Base-by-base conservation (phyloP, 2,888 invertebrate genomes). In the Mesoligia furuncula region DNA sequence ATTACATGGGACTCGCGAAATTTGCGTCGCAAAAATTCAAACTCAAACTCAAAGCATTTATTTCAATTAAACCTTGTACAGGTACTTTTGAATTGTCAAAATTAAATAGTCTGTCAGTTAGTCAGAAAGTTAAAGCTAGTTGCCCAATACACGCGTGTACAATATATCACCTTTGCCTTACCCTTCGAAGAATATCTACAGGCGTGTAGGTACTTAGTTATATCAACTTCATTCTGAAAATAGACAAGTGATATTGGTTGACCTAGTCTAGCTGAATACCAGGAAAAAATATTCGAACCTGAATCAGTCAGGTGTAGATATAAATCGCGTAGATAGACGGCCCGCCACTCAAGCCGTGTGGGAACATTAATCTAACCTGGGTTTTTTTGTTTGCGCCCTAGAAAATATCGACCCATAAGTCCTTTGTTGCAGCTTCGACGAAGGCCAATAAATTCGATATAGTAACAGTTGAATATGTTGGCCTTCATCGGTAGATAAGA, bases 321-420 rank as follows among this genome's bases (percentile, higher is more conserved):
- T 39, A 69, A 77, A 45, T 36, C 24, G 9, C 24, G 36, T 36
- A 64, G 24, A 67, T 11, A 39, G 80, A 15, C 51, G 20, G 45
- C 17, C 68, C 68, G 83, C 72, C 78, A 82, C 57, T 73, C 74
- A 51, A 13, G 24, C 78, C n/a, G 68, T 42, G 80, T 20, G 68
- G 27, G 31, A 74, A 78, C 71, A 83, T 81, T 81, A 85, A 85
- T 83, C 85, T 85, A 75, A 65, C 65, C 67, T 51, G 65, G 20
- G 20, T 15, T 36, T 80, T 81, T 85, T 85, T 75, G 76, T 85
- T 81, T 57, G 82, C 72, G 85, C 76, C 68, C 85, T 70, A 81
- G 69, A 76, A 71, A 69, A 71, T 64, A 76, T 81, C 72, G 81
- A 83, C 66, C 72, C 72, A 62, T 59, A 66, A 62, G 51, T 36